Evolutionary conservation across 1,140 invertebrate genomes (phyloP).

Genomic region (Solenopsis invicta): DNA sequence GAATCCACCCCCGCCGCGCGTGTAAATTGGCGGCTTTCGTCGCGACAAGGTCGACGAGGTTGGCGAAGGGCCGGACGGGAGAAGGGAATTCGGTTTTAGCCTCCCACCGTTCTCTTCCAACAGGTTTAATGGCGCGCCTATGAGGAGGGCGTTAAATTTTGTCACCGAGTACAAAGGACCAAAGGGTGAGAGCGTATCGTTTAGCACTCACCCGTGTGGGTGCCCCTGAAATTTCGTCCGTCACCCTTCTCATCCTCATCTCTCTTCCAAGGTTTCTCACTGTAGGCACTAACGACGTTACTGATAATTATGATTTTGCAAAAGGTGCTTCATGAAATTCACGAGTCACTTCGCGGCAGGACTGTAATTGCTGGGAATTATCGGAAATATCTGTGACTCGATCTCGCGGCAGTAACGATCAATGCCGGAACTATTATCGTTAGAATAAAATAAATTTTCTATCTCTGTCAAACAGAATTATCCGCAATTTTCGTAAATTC

Average conservation of each 20-base stretch:
- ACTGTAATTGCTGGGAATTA: background rate
- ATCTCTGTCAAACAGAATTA: no score
- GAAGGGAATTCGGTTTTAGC: background rate
- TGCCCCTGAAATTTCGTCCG: slow-evolving; percentile 56
- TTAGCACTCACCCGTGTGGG: slow-evolving; percentile 62
- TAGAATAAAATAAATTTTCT: background rate
- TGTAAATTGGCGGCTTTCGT: slow-evolving; percentile 76
- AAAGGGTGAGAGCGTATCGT: slow-evolving; percentile 73
- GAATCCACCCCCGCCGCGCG: slow-evolving; percentile 36
- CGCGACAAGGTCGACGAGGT: slow-evolving; percentile 60
- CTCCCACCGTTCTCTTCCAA: background rate
- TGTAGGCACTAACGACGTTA: slow-evolving; percentile 66
- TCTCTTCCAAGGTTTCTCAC: slow-evolving; percentile 50
- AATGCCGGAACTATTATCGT: background rate
- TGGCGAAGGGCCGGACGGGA: background rate
- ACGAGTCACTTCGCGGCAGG: background rate
- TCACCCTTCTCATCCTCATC: background rate
- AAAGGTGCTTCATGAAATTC: slow-evolving; percentile 58
- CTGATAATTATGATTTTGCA: slow-evolving; percentile 70
- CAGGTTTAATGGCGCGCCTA: slow-evolving; percentile 75
- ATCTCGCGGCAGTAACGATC: background rate
- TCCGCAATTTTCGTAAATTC: background rate
- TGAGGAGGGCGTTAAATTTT: slow-evolving; percentile 74
- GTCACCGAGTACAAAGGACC: slow-evolving; percentile 72
- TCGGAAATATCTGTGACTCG: background rate